Base-by-base conservation (phyloP, 2,888 invertebrate species). In the Pterostichus niger region DNA sequence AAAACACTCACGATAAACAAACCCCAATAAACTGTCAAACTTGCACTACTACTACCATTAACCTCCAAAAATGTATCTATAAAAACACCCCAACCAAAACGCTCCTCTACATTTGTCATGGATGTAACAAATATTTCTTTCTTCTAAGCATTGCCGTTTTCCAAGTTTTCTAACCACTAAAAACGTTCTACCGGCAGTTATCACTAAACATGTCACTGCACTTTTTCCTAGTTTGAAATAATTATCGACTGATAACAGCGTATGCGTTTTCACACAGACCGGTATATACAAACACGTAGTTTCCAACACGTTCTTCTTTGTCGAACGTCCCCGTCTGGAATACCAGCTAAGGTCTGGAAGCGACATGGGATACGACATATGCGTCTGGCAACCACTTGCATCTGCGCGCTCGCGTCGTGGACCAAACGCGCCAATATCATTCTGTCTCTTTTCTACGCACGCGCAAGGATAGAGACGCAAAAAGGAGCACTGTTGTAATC, bases 1-100 rank as follows among this genome's bases (percentile, higher is more conserved):
- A 82, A 73, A 56, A 82, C 75, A 82, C 82, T 46, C 44, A 82
- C 73, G 49, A 81, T 73, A 71, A 71, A 81, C 73, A 81, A 71
- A 33, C 52, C 40, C 71, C 81, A 81, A 71, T 81, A 81, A 44
- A 81, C 73, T 54, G 81, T 81, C 56, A 52, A 54, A 15, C 52
- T 73, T 9, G 81, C 81, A 71, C 71, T 40, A 35, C 40, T 35
- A 15, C 40, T 64, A 15, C 17, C 68, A 31, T 35, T 64, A 73
- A 54, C 71, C 54, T 81, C 73, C 17, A 73, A 33, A 11, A 71
- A 80, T 35, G 46, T 56, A 35, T 81, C 73, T 54, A 81, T 56
- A 44, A 81, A 15, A 56, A 40, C 71, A 52, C 56, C 52, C 80
- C 81, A 81, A 73, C 33, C 73, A 54, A 81, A 73, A 81, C 6